Percentiles rank a stretch among this genome's conserved stretches.
Conservation (phyloP, 2,888 invertebrate genomes). For the Acutogordius australiensis region DNA sequence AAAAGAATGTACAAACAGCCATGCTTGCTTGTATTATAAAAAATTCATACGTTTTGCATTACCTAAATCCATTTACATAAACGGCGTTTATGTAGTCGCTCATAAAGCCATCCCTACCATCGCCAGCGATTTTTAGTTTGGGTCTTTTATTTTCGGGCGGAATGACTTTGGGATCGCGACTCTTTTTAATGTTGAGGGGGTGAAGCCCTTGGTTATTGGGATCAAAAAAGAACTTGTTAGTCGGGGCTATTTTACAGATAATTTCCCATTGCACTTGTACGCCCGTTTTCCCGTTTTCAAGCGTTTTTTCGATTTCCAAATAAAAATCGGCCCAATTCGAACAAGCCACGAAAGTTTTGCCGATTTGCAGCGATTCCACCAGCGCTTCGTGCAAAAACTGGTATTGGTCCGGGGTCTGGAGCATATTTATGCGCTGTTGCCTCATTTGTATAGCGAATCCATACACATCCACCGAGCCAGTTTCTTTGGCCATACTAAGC, state of each 20-base stretch:
- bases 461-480: not conserved
- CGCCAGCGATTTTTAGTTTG: conserved; percentile 21
- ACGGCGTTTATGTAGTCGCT: conserved; percentile 82
- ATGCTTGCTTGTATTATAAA: too few species aligned
- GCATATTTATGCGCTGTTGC: not conserved
- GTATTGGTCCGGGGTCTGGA: conserved; percentile 1
- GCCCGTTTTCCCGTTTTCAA: not conserved
- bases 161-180: not conserved
- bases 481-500: conserved; percentile 1
- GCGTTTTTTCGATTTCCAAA: not conserved
- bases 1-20: too few species aligned
- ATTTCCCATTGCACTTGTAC: conserved; percentile 1
- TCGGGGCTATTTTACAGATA: not conserved
- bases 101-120: conserved; percentile 42
- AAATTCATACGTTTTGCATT: too few species aligned
- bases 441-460: conserved; percentile 2
- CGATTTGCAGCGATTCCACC: not conserved
- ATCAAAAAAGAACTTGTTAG: conserved; percentile 2
- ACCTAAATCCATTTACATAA: not conserved
- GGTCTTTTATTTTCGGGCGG: not conserved
- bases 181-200: not conserved
- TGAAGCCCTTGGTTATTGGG: not conserved
- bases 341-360: conserved; percentile 3
- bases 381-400: not conserved
- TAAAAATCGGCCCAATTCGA: conserved; percentile 11